A percentile compares a stretch with the other conserved stretches of the same genome.
Conservation (phyloP, 2,797 vertebrate genomes). For the Liasis olivaceus region DNA sequence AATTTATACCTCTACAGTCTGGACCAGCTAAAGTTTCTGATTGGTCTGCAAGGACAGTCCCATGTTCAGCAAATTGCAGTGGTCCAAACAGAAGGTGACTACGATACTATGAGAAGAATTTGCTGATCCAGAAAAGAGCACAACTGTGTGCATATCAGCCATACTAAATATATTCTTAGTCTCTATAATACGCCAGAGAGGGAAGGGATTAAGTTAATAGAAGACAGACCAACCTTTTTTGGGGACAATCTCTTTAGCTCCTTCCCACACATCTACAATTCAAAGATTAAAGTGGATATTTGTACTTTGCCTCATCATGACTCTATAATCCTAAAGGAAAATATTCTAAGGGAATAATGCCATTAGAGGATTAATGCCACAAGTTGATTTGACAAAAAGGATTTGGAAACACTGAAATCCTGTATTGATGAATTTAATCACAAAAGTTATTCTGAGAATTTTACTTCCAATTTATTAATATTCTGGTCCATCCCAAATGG, state of each 20-base stretch:
- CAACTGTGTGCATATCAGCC: conserved; percentile 36
- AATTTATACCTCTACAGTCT: background rate
- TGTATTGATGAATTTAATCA: conserved; percentile 69
- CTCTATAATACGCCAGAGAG: background rate
- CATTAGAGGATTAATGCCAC: conserved; percentile 85
- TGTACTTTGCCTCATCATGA: conserved; percentile 85
- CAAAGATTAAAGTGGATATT: conserved; percentile 82
- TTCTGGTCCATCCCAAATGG: conserved; percentile 35
- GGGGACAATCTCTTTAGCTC: conserved; percentile 67
- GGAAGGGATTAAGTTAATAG: conserved; percentile 34
- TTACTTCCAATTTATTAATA: conserved; percentile 57
- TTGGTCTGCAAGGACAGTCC: conserved; percentile 34
- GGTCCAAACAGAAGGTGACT: background rate
- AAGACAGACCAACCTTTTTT: conserved; percentile 57
- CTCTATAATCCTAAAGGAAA: conserved; percentile 78
- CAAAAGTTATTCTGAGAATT: conserved; percentile 68
- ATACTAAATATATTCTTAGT: conserved; percentile 16
- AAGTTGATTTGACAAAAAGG: conserved; percentile 85
- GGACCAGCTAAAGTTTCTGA: background rate
- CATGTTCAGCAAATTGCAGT: conserved; percentile 31
- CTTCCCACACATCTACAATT: conserved; percentile 64
- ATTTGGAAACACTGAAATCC: conserved; percentile 72
- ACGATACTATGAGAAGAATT: background rate
- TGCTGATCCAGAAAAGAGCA: background rate
- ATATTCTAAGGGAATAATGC: conserved; percentile 82